Evolutionary conservation across 2,113 vertebrate species (phyloP), one percentile per base, ranked within the genome.

Genomic region (Helogale parvula): DNA sequence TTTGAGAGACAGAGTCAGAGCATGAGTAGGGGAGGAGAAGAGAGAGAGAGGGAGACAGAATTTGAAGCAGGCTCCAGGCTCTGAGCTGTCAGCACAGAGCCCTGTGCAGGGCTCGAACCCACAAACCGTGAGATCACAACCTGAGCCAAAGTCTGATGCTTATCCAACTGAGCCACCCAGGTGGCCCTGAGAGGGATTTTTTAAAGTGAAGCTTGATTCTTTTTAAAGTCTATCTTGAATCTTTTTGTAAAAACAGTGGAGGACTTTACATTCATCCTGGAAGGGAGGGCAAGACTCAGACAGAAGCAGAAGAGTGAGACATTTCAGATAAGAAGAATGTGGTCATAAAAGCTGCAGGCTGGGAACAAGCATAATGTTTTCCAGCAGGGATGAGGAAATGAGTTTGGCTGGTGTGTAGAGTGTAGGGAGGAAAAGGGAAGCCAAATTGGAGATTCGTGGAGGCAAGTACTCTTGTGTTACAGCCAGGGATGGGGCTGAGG

Each of bases 181-280:
- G 50, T 14, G 50, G 13, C 50, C 13, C 13, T 41, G 65, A 96
- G 93, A 88, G 65, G 11, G 76, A 79, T 81, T 76, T 93, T 94
- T 90, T 54, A 81, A 92, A 94, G 33, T 54, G 76, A 74, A 81
- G 27, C 3, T 77, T 77, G 47, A 80, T 96, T 97, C 13, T 84
- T 87, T 94, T 84, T 52, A 65, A 97, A 65, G 83, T 63, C n/a
- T 47, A 16, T 79, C 74, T 84, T 87, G 45, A 92, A 77, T 92
- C 80, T 68, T 88, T 96, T 96, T 95, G 41, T 72, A 72, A 96
- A 96, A 88, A 54, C 15, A 83, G 52, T 47, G 27, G 13, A 35
- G 12, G 29, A 63, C 71, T 57, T 90, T 54, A 82, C 83, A 52
- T 23, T 76, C 38, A 81, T n/a, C n/a, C 69, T 50, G n/a, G 29